Base-by-base conservation (phyloP, 2,797 vertebrate genomes). In the Gambusia yucatana region DNA sequence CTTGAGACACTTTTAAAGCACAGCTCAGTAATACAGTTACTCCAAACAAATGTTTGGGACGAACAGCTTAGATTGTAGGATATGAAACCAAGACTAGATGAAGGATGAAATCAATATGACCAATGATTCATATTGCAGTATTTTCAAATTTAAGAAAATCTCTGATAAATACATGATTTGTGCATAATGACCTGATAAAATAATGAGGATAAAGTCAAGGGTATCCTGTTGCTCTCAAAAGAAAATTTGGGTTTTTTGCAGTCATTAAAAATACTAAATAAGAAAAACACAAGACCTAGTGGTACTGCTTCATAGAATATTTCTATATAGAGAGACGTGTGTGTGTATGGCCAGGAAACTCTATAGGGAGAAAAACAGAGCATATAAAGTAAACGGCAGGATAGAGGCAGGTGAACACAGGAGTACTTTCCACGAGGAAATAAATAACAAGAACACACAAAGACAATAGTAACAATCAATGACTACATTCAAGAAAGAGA, bases 11-110 rank as follows among this genome's bases (percentile, higher is more conserved):
- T 94, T 94, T 95, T 92, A 94, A 92, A 85, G 85, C 75, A 52
- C 78, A 30, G 79, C 85, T 87, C 78, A 87, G 87, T 90, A 83
- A 82, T 84, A 77, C 84, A 78, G 89, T 73, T 87, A 85, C 80
- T 93, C 87, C 79, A 94, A 95, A 93, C 87, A 89, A 89, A 87
- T 90, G 82, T 75, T 93, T 89, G 74, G 81, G 73, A 86, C 52
- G 72, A 92, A 89, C 91, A 93, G 91, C 93, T 93, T 89, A 81
- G 78, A 81, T 86, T 81, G 84, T 80, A 73, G 79, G 78, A 72
- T 46, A 84, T 76, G 71, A 84, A 86, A 79, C 75, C 72, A 36
- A 73, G 33, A 82, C 16, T 3, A 84, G 74, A 86, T 82, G 50
- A 41, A 88, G 78, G 87, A 92, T 91, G 81, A 93, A 93, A 80